Evolutionary conservation across 2,888 invertebrate species (phyloP).

Genomic region (Synergus laeviventris): DNA sequence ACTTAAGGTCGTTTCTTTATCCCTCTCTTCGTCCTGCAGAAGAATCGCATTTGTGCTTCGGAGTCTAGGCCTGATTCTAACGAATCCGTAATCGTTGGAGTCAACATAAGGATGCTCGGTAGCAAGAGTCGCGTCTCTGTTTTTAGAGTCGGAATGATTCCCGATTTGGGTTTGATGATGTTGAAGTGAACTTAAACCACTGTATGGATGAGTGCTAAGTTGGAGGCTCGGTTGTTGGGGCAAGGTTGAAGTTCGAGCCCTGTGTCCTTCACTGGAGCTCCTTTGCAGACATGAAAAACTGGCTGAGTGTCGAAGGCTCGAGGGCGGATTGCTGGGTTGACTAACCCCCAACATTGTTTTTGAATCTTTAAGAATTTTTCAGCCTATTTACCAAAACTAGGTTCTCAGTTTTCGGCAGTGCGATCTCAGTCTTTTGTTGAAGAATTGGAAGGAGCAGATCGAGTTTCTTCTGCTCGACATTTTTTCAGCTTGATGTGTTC

Average conservation of each 20-base stretch:
- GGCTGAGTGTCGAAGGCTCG: slow-evolving; percentile 76
- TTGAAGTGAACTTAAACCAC: slow-evolving; percentile 57
- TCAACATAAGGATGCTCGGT: slow-evolving; percentile 58
- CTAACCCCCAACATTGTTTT: slow-evolving; percentile 73
- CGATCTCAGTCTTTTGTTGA: neutral
- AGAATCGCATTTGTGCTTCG: slow-evolving; percentile 70
- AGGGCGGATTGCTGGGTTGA: slow-evolving; percentile 73
- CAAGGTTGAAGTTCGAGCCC: slow-evolving; percentile 75
- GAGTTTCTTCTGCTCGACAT: slow-evolving; percentile 54
- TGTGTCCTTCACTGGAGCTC: slow-evolving; percentile 70
- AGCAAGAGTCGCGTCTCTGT: slow-evolving; percentile 54
- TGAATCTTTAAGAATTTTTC: slow-evolving; percentile 48
- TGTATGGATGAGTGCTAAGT: slow-evolving; percentile 58
- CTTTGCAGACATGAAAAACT: slow-evolving; percentile 77
- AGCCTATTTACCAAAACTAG: neutral
- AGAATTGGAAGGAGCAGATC: neutral
- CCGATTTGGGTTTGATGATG: slow-evolving; percentile 56
- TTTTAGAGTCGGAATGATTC: slow-evolving; percentile 49
- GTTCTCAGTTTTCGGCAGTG: neutral
- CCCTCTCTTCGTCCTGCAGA: slow-evolving; percentile 65
- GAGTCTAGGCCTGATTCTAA: slow-evolving; percentile 68
- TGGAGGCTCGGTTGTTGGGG: slow-evolving; percentile 70
- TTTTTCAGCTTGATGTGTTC: slow-evolving; percentile 61
- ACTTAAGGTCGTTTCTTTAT: slow-evolving; percentile 63
- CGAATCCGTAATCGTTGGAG: slow-evolving; percentile 73